Evolutionary conservation across 2,888 invertebrate genomes (phyloP).

Genomic region (Pyrgus malvae): DNA sequence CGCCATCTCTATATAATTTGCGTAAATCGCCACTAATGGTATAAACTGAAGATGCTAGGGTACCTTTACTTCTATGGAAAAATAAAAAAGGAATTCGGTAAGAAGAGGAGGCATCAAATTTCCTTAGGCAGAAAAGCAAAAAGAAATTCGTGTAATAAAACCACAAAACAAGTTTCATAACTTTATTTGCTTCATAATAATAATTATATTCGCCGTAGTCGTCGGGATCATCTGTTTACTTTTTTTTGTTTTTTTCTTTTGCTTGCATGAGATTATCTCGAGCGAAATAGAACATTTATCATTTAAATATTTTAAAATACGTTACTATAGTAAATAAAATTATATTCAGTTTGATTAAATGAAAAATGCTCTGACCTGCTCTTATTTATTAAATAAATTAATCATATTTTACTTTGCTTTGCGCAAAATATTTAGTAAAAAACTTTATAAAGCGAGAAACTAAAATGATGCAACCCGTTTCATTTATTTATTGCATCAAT

Average conservation of each 20-base stretch:
- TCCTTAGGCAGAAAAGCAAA: too few species aligned
- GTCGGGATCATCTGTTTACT: slow-evolving; percentile 57
- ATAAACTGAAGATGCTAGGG: too few species aligned
- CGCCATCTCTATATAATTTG: too few species aligned
- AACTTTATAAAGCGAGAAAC: not conserved
- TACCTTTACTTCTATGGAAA: too few species aligned
- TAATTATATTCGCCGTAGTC: slow-evolving; percentile 52
- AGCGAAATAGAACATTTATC: slow-evolving; percentile 13
- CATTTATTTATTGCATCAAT: not conserved
- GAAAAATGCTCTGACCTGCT: slow-evolving; percentile 18
- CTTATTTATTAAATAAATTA: not conserved
- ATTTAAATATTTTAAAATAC: too few species aligned
- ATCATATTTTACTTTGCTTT: slow-evolving; percentile 10
- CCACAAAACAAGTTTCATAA: slow-evolving; percentile 37
- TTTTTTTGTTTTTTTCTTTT: slow-evolving; percentile 45
- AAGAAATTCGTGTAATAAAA: slow-evolving; percentile 38
- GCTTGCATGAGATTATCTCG: slow-evolving; percentile 44
- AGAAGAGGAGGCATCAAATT: too few species aligned
- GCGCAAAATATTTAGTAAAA: slow-evolving; percentile 7
- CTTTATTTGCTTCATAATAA: slow-evolving; percentile 47
- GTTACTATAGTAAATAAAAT: not conserved
- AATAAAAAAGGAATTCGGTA: too few species aligned
- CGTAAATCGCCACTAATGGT: too few species aligned
- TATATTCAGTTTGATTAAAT: not conserved
- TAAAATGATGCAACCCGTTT: slow-evolving; percentile 24